A percentile compares a stretch with the other conserved stretches of the same genome.
phyloP scores from a whole-genome alignment of 1,140 invertebrate species.

The Ericerus pela region DNA sequence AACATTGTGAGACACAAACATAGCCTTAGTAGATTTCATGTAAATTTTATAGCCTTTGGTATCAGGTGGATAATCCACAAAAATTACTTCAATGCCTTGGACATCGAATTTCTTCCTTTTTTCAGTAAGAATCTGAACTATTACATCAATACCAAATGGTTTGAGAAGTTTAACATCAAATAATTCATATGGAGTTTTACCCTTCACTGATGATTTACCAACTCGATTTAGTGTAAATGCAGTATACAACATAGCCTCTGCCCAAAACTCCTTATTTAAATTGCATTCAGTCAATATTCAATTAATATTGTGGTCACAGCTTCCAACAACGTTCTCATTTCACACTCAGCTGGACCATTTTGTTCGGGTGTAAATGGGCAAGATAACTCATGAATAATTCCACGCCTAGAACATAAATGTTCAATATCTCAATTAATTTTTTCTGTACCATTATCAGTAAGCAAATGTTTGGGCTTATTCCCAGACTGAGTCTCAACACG shows the following conservation, averaged over 20 bases:
- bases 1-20: background rate
- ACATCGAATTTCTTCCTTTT: constrained; percentile 26
- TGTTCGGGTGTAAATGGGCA: constrained; percentile 26
- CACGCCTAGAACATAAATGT: background rate
- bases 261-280: constrained; percentile 23
- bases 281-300: constrained; percentile 16
- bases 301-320: constrained; percentile 27
- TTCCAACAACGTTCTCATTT: constrained; percentile 33
- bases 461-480: constrained; percentile 8
- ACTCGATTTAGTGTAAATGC: constrained; percentile 26
- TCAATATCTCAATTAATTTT: constrained; percentile 14
- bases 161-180: constrained; percentile 26
- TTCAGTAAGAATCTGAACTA: constrained; percentile 28
- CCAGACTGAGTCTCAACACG: constrained; percentile 1
- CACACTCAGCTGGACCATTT: constrained; percentile 29
- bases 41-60: constrained; percentile 24
- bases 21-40: constrained; percentile 14
- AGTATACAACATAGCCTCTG: constrained; percentile 26
- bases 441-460: constrained; percentile 18
- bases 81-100: constrained; percentile 12
- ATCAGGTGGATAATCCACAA: constrained; percentile 23
- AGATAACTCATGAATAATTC: constrained; percentile 18
- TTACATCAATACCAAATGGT: constrained; percentile 31
- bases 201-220: constrained; percentile 17
- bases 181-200: constrained; percentile 29